Evolutionary conservation across 1,140 invertebrate genomes (phyloP), one percentile per base, ranked within the genome.

Genomic region (Triops longicaudatus): DNA sequence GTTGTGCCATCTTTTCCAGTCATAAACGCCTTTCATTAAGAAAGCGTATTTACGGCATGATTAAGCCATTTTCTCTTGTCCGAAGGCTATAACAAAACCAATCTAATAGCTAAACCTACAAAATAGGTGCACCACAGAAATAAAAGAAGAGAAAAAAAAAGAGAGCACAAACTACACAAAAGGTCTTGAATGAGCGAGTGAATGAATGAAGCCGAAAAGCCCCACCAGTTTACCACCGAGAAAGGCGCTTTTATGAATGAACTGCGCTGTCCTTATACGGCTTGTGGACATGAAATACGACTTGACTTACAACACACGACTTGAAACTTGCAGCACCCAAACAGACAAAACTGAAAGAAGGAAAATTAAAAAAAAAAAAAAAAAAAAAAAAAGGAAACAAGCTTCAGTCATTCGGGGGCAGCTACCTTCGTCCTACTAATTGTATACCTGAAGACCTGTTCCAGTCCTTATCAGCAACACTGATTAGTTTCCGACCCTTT

Each of bases 171-270:
- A 37, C 31, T 37, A 37, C 31, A 37, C 31, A 37, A 37, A 37
- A 37, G 31, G 31, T 37, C 31, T 37, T 37, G 31, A 37, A 37
- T 37, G 31, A 37, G 31, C 31, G 50, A 63, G 6, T 63, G 50
- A 22, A 63, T 63, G 50, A 63, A 63, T 63, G 50, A 63, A 63
- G 50, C 50, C 50, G 50, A 63, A 63, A 63, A 63, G 50, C 50
- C 50, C 50, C 50, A 63, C 50, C 50, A 9, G 22, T 63, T 63
- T 63, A 22, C 50, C 50, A 14, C 50, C 22, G 50, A 63, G 50
- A 63, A 63, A 63, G 50, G 50, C 50, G 17, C n/a, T 63, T 63
- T 63, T 63, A 63, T 63, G 50, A 63, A 63, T 63, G 50, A 63
- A 63, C 50, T 63, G 50, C 50, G 14, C 50, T 63, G 50, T 63